Percentiles rank a stretch among this genome's conserved stretches.
Evolutionary conservation across 2,113 vertebrate species (phyloP).

Genomic region (Hiodon alosoides): DNA sequence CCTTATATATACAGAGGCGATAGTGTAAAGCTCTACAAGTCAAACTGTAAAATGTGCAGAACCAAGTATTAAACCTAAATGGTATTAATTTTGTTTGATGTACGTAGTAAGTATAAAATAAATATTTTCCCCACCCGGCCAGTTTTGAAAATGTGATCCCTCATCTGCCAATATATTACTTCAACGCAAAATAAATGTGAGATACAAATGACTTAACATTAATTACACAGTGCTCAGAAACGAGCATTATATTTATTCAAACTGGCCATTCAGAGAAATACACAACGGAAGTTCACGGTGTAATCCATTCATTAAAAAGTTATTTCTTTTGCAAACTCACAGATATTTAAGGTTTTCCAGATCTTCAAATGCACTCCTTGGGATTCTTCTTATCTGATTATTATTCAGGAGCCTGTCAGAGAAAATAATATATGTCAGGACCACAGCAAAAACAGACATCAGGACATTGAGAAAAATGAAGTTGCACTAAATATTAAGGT

Average conservation of each 20-base stretch:
- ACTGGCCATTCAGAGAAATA: too few species aligned
- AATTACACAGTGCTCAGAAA: not conserved
- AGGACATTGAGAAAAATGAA: not conserved
- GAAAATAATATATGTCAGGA: constrained; percentile 17
- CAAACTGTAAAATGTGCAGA: too few species aligned
- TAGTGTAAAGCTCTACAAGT: too few species aligned
- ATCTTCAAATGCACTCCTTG: constrained; percentile 85
- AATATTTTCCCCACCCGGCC: too few species aligned
- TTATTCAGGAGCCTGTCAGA: constrained; percentile 84
- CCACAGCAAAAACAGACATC: not conserved
- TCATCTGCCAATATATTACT: too few species aligned
- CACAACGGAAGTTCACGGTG: not conserved
- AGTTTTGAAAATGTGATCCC: too few species aligned
- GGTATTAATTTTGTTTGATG: too few species aligned
- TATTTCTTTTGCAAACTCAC: constrained; percentile 69
- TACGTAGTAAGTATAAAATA: too few species aligned
- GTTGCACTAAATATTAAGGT: not conserved
- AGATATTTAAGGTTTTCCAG: constrained; percentile 98
- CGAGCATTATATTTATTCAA: too few species aligned
- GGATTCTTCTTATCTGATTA: constrained; percentile 90
- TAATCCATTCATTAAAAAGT: not conserved
- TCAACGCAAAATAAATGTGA: not conserved
- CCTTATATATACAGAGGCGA: too few species aligned
- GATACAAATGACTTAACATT: not conserved
- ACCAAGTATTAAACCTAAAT: too few species aligned